Base-by-base conservation (phyloP, 2,888 invertebrate species). In the Temnothorax rugatulus region DNA sequence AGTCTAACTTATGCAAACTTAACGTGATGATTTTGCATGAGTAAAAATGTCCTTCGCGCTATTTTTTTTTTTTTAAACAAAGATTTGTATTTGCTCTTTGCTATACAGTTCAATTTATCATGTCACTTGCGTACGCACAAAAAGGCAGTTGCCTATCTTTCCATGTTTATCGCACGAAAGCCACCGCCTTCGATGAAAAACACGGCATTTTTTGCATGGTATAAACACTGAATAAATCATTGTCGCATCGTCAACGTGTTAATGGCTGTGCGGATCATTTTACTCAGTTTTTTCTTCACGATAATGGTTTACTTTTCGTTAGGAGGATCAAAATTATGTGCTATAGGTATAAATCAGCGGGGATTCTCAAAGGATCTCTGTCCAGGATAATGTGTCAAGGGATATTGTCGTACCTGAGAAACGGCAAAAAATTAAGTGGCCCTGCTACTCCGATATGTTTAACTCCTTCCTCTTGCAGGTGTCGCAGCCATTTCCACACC, bases 361-460 rank as follows among this genome's bases (percentile, higher is more conserved):
- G 54, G 7, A 76, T 34, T 13, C 7, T 44, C 54, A 41, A 77
- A 47, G 57, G 34, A 59, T 44, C 44, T 11, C 34, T 18, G 9
- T 57, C 77, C 18, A 11, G n/a, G 13, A 79, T 64, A 47, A 5
- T 4, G 11, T 34, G 34, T 34, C 34, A 34, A 18, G n/a, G 15
- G 13, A 79, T 64, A 47, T 3, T 4, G 18, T 15, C 47, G 4
- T 84, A 97, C 97, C 97, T 96, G 63, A 98, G 95, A 93, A 97
- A 97, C 18, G 98, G 98, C 87, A 98, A 95, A 95, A 98, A 98
- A 94, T 98, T 98, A 3, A 98, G 96, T 15, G 97, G 96, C 2
- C 97, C 98, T 0, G 98, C 97, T 3, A 98, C 96, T 0, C 98
- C 98, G 93, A 98, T 97, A 91, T 97, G 96, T 93, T 97, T 97